A percentile compares a stretch with the other conserved stretches of the same genome.
These are phyloP conservation scores for Drosophila paracracens DNA, from an alignment of 2,888 invertebrate genomes.

Conservation along the genomic window DNA sequence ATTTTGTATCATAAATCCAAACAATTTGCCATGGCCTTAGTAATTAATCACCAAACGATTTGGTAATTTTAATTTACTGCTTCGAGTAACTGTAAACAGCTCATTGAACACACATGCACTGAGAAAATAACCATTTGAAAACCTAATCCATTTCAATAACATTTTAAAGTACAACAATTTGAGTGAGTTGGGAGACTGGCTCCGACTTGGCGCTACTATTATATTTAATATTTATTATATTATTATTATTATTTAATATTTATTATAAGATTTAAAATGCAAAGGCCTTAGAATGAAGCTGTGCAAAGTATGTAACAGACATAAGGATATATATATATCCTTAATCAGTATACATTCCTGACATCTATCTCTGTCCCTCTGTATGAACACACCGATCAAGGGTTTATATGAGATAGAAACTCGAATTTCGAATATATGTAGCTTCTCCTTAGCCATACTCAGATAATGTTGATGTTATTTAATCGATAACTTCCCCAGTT, in stretches of 20 bases:
- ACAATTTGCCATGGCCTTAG: conserved; percentile 39
- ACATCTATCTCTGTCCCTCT: neutral
- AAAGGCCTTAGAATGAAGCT: too few species aligned
- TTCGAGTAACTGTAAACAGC: conserved; percentile 51
- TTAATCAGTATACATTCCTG: neutral
- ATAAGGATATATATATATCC: neutral
- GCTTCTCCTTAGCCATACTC: neutral
- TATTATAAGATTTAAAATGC: too few species aligned
- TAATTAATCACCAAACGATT: conserved; percentile 79
- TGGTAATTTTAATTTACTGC: conserved; percentile 77
- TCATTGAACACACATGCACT: conserved; percentile 40
- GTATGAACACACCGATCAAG: neutral
- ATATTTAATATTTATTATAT: too few species aligned
- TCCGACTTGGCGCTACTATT: neutral
- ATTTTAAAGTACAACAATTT: neutral
- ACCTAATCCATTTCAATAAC: neutral
- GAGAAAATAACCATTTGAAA: neutral
- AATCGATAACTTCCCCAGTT: neutral
- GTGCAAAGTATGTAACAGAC: neutral
- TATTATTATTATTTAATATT: too few species aligned
- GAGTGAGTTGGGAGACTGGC: neutral
- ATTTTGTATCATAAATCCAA: conserved; percentile 24
- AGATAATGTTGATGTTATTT: neutral
- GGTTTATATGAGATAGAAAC: neutral
- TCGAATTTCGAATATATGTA: neutral